Evolutionary conservation across 2,888 invertebrate genomes (phyloP), one percentile per base, ranked within the genome.

Genomic region (Seira sanloemensis): DNA sequence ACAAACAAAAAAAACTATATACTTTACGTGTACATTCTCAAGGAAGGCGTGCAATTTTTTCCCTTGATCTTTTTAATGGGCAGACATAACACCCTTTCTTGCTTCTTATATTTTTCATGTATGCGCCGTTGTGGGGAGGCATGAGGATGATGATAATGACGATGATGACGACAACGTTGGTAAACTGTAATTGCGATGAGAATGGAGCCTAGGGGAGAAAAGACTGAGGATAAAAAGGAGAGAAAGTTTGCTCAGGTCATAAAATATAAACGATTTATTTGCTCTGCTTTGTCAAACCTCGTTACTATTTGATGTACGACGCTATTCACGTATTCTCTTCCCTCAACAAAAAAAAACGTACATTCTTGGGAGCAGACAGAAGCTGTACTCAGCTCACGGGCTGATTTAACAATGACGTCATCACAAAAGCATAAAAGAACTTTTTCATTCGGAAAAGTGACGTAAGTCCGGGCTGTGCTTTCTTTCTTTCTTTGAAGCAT

Each of bases 241-340:
- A 19, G 65, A 46, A 77, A 77, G 68, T 77, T 75, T 75, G 65
- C 75, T 37, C 62, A 27, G 27, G 25, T 18, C 25, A 75, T 75
- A 24, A 80, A 73, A 69, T 75, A 75, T 74, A 74, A 80, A 80
- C 62, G 80, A 75, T 80, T 80, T 74, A 75, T 75, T 73, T 79
- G 74, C 74, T 67, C 58, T 54, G 67, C 58, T 74, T 68, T 79
- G 79, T 79, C 79, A 73, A 79, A 74, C 67, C 18, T 67, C 68
- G 73, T 74, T 66, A 26, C 58, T 74, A 58, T 74, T 74, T 79
- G 79, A 79, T 73, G 54, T 54, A 73, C 67, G 50, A 50, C 50
- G 50, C 50, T 50, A 50, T 50, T 50, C 50, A 50, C 50, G 50
- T 50, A 50, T 2, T 50, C 50, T 50, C 50, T n/a, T 50, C 50